A percentile compares a stretch with the other conserved stretches of the same genome.
Conservation (phyloP, 2,113 vertebrate species). For the Xyliphius kryptos region DNA sequence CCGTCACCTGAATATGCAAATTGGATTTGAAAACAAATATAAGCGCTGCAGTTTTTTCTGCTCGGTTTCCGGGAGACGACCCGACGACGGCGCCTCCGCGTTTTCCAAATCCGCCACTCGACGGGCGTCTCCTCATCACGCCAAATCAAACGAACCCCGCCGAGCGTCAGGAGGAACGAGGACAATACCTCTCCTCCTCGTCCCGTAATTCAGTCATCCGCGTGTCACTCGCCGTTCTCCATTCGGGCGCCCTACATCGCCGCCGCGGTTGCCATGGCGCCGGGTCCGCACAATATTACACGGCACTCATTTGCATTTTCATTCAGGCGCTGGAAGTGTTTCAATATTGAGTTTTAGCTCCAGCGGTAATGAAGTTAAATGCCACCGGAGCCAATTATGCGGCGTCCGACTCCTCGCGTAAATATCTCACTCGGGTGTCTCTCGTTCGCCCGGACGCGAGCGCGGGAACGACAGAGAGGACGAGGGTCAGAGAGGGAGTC, state of each 20-base stretch:
- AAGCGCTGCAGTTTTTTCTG: too few species aligned
- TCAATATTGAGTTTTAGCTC: constrained; percentile 31
- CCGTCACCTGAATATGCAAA: too few species aligned
- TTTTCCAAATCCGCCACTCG: too few species aligned
- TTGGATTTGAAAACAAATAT: neutral
- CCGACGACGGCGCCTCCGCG: too few species aligned
- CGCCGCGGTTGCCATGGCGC: constrained; percentile 17
- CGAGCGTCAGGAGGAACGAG: neutral
- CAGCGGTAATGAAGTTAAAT: constrained; percentile 20
- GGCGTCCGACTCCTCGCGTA: neutral
- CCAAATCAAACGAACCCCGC: too few species aligned
- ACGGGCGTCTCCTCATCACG: too few species aligned
- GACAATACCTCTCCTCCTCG: neutral
- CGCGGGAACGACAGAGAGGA: too few species aligned
- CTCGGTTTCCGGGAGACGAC: too few species aligned
- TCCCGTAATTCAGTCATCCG: constrained; percentile 24
- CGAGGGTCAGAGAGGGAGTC: too few species aligned
- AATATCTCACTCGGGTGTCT: constrained; percentile 27
- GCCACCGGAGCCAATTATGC: constrained; percentile 26
- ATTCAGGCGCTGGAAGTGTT: constrained; percentile 23
- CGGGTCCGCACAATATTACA: constrained; percentile 8
- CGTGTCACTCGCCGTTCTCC: constrained; percentile 11
- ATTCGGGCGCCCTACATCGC: neutral
- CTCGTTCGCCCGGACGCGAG: constrained; percentile 11
- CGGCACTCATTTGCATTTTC: constrained; percentile 24